Percentiles rank a stretch among this genome's conserved stretches.
Evolutionary conservation across 1,140 invertebrate species (phyloP).

Genomic region (Dryas iulia): DNA sequence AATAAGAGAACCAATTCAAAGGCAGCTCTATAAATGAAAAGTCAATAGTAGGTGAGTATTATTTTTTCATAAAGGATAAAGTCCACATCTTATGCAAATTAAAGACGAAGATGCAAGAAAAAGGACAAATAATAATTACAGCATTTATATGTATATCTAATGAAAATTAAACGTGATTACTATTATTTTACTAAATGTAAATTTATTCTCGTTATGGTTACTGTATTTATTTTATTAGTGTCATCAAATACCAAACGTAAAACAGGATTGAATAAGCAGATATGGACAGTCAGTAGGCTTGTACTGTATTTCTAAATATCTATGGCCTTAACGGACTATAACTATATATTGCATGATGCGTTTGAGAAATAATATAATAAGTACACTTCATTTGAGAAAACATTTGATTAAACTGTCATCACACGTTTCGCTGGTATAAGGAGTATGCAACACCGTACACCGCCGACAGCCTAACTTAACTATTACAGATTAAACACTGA

Average conservation of each 20-base stretch:
- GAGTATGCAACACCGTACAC: not conserved
- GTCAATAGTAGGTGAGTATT: too few relatives aligned
- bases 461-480: not conserved
- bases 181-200: constrained; percentile 22
- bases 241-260: constrained; percentile 57
- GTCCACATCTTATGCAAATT: too few relatives aligned
- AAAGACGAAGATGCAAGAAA: too few relatives aligned
- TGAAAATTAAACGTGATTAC: not conserved
- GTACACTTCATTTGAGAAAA: constrained; percentile 6
- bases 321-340: constrained; percentile 33
- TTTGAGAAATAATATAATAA: constrained; percentile 20
- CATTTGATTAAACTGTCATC: constrained; percentile 23
- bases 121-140: not conserved
- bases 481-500: not conserved
- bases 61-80: too few relatives aligned
- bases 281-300: constrained; percentile 21
- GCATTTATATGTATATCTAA: not conserved
- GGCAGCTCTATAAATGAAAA: too few relatives aligned
- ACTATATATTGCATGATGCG: constrained; percentile 9
- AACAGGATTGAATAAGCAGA: constrained; percentile 50
- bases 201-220: constrained; percentile 28
- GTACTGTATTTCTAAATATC: constrained; percentile 47
- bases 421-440: constrained; percentile 9
- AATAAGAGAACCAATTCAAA: too few relatives aligned
- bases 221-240: constrained; percentile 45